phyloP scores from a whole-genome alignment of 2,113 vertebrate genomes.

The Cercopithecus mona region DNA sequence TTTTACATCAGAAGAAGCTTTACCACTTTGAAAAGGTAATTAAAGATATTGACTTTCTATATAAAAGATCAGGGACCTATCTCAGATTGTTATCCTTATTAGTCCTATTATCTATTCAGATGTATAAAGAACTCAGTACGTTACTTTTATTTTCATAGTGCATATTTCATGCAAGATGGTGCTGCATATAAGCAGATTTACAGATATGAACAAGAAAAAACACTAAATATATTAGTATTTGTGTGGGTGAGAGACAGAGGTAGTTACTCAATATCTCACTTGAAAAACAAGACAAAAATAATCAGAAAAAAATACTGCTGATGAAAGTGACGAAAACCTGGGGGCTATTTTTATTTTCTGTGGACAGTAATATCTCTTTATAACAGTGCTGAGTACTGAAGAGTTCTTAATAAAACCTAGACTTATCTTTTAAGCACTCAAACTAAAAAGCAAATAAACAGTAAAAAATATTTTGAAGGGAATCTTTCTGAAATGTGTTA shows the following conservation, averaged over 20 bases:
- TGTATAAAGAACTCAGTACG: slow-evolving; percentile 12
- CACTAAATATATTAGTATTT: slow-evolving; percentile 52
- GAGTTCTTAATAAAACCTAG: slow-evolving; percentile 15
- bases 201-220: slow-evolving; percentile 30
- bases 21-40: background rate
- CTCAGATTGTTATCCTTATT: background rate
- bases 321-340: slow-evolving; percentile 1
- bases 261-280: slow-evolving; percentile 57
- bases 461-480: slow-evolving; percentile 21
- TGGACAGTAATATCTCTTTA: background rate
- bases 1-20: slow-evolving; percentile 6
- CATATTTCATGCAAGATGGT: slow-evolving; percentile 40
- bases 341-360: slow-evolving; percentile 48
- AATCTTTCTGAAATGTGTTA: slow-evolving; percentile 40
- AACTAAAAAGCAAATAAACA: slow-evolving; percentile 36
- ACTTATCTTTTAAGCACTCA: slow-evolving; percentile 31
- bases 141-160: slow-evolving; percentile 55
- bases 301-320: slow-evolving; percentile 33
- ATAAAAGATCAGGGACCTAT: background rate
- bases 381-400: background rate
- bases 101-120: slow-evolving; percentile 1
- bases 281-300: slow-evolving; percentile 72
- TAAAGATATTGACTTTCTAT: background rate
- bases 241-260: slow-evolving; percentile 60
- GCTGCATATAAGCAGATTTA: slow-evolving; percentile 44